phyloP scores from a whole-genome alignment of 2,797 vertebrate genomes.

The Notoglanidium macrostoma region DNA sequence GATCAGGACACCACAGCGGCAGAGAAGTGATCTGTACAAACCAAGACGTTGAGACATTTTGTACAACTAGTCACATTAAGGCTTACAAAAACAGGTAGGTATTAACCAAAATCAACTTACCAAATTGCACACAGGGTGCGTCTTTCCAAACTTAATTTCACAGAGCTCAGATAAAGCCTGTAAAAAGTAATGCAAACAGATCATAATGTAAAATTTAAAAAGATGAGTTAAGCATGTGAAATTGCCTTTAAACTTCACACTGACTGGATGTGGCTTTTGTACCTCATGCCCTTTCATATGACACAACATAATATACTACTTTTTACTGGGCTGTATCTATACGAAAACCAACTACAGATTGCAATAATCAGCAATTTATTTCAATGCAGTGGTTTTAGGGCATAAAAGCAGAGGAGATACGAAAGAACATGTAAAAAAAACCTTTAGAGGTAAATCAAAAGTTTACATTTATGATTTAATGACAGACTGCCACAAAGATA shows the following conservation, averaged over 20 bases:
- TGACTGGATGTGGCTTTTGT: background rate
- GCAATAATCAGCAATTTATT: background rate
- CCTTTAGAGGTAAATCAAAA: background rate
- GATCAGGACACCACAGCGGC: constrained; percentile 92
- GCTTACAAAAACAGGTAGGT: background rate
- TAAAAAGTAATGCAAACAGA: constrained; percentile 35
- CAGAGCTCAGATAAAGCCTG: constrained; percentile 97
- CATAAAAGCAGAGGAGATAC: constrained; percentile 9
- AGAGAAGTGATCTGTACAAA: constrained; percentile 82
- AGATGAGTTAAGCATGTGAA: background rate
- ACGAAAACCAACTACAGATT: background rate
- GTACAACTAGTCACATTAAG: background rate
- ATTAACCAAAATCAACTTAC: constrained; percentile 67
- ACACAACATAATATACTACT: background rate
- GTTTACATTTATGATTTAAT: background rate
- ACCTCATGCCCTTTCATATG: background rate
- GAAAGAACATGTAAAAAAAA: background rate
- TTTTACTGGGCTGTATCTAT: background rate
- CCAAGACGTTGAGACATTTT: background rate
- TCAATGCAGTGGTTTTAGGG: background rate
- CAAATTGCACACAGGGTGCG: constrained; percentile 93
- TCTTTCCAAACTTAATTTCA: constrained; percentile 98
- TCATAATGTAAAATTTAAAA: background rate
- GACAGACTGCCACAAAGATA: background rate
- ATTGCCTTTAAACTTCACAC: background rate